Evolutionary conservation across 2,113 vertebrate genomes (phyloP).

Genomic region (Sebastes schlegelii): DNA sequence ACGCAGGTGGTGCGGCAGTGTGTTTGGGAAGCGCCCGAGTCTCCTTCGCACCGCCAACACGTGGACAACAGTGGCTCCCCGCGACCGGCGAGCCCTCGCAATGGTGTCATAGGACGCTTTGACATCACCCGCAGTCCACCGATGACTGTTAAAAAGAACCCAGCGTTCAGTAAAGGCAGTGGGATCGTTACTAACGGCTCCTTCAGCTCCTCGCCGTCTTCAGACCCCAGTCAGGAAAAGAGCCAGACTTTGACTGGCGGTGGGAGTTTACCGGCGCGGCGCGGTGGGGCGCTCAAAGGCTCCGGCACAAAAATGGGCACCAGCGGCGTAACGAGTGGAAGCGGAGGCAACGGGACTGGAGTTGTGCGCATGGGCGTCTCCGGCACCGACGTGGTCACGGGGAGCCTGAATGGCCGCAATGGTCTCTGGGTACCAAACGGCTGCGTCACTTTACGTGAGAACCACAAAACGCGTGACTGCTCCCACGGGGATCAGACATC

Average conservation of each 20-base stretch:
- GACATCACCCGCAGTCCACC: constrained; percentile 92
- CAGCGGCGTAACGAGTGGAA: constrained; percentile 85
- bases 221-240: constrained; percentile 85
- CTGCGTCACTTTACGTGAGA: constrained; percentile 91
- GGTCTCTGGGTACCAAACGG: constrained; percentile 89
- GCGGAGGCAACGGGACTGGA: constrained; percentile 63
- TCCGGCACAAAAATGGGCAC: constrained; percentile 96
- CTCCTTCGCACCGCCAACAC: constrained; percentile 84
- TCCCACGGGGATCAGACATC: constrained; percentile 68
- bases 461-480: constrained; percentile 85
- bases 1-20: constrained; percentile 83
- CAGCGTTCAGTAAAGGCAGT: constrained; percentile 95
- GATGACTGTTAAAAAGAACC: constrained; percentile 93
- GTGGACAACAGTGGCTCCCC: constrained; percentile 86
- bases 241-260: constrained; percentile 80
- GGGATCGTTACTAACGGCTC: constrained; percentile 98
- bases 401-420: constrained; percentile 79
- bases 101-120: constrained; percentile 84
- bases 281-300: constrained; percentile 88
- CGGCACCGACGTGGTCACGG: constrained; percentile 82
- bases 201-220: constrained; percentile 92
- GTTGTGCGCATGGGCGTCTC: constrained; percentile 89
- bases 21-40: constrained; percentile 91
- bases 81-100: constrained; percentile 89
- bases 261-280: constrained; percentile 84